Percentiles rank a stretch among this genome's conserved stretches.
Evolutionary conservation across 2,797 vertebrate species (phyloP).

Genomic region (Fistularia tabacaria): DNA sequence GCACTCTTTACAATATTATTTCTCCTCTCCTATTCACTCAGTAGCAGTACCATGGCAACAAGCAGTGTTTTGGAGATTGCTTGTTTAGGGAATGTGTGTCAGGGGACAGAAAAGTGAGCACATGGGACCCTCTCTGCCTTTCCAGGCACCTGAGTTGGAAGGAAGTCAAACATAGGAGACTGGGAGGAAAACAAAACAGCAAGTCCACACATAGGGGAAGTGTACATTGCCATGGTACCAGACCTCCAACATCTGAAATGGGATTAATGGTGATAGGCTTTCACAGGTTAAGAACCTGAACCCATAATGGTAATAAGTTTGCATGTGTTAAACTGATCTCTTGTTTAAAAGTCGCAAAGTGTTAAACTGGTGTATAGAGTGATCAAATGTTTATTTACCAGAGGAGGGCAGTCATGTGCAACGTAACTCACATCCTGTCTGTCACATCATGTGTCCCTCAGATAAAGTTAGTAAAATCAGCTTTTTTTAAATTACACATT

Average conservation of each 20-base stretch:
- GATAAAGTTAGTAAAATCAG: not conserved
- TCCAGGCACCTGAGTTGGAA: slow-evolving; percentile 33
- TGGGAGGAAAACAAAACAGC: slow-evolving; percentile 17
- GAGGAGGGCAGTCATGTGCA: slow-evolving; percentile 63
- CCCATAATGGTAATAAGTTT: not conserved
- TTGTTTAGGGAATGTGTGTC: slow-evolving; percentile 65
- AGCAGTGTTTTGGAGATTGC: slow-evolving; percentile 64
- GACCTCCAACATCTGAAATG: slow-evolving; percentile 22
- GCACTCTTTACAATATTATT: slow-evolving; percentile 39
- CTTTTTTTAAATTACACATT: not conserved
- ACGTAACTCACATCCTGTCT: slow-evolving; percentile 18
- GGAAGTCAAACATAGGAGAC: slow-evolving; percentile 16
- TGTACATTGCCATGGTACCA: slow-evolving; percentile 5
- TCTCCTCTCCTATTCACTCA: slow-evolving; percentile 55
- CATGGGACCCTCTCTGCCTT: slow-evolving; percentile 42
- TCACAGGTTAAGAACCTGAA: not conserved
- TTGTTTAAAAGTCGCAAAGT: too few species aligned
- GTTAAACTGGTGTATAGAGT: too few species aligned
- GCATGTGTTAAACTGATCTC: not conserved
- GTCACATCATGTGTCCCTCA: slow-evolving; percentile 6
- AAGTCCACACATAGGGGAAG: slow-evolving; percentile 10
- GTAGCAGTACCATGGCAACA: slow-evolving; percentile 64
- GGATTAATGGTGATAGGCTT: slow-evolving; percentile 1
- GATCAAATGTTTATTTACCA: slow-evolving; percentile 26
- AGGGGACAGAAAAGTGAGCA: slow-evolving; percentile 54